A percentile compares a stretch with the other conserved stretches of the same genome.
These are phyloP conservation scores for Onychomys arenicola DNA, from an alignment of 2,797 vertebrate species.

Conservation along the genomic window DNA sequence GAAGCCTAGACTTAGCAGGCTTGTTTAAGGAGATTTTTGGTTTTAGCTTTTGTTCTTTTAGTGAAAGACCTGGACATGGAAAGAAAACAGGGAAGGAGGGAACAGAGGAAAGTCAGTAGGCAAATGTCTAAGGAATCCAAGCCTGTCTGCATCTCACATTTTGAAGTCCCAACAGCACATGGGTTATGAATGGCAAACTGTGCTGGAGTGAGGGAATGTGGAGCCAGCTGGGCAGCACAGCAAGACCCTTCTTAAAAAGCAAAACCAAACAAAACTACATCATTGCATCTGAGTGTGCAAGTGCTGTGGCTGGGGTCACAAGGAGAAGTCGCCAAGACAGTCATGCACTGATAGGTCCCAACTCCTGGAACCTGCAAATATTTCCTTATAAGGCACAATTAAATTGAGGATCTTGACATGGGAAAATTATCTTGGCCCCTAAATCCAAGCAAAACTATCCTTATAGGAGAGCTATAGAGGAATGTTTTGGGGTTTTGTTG, in stretches of 20 bases:
- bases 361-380: not conserved
- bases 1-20: not conserved
- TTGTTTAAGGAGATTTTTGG: not conserved
- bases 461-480: not conserved
- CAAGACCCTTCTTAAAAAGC: not conserved
- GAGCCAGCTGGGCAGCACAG: not conserved
- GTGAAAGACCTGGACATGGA: not conserved
- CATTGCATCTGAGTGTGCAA: not conserved
- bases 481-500: not conserved
- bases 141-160: not conserved
- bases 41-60: not conserved
- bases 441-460: not conserved
- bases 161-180: not conserved
- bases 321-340: rapidly evolving
- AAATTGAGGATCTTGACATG: not conserved
- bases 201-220: not conserved
- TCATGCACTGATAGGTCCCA: not conserved
- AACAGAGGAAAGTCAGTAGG: not conserved
- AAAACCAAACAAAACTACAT: not conserved
- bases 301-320: not conserved
- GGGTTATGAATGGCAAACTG: not conserved
- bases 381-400: not conserved
- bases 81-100: constrained; percentile 27
- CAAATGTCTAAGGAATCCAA: not conserved
- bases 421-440: not conserved